Percentiles rank a stretch among this genome's conserved stretches.
Conservation (phyloP, 2,888 invertebrate species). For the Bellardia bayeri region DNA sequence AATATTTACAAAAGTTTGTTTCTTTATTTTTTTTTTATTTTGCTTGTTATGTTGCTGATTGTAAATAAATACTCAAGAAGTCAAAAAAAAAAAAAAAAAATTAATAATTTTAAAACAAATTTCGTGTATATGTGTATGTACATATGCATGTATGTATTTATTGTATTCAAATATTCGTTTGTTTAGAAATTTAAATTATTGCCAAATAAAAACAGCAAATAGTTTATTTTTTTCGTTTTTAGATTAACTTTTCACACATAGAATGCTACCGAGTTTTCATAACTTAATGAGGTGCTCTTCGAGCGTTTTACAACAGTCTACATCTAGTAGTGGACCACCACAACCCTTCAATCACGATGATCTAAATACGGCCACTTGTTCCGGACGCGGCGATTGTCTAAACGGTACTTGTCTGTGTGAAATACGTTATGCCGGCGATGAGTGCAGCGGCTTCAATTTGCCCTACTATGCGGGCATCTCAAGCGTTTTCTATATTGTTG, state of each 20-base stretch:
- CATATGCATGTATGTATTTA: not conserved
- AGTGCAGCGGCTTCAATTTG: constrained; percentile 92
- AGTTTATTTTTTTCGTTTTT: constrained; percentile 57
- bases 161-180: not conserved
- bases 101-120: constrained; percentile 16
- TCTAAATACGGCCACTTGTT: constrained; percentile 86
- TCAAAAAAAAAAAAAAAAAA: not conserved
- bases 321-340: constrained; percentile 70
- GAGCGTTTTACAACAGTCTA: constrained; percentile 81
- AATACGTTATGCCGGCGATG: constrained; percentile 93
- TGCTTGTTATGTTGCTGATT: constrained; percentile 3
- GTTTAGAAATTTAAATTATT: too few species aligned
- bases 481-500: constrained; percentile 92
- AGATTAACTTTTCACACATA: constrained; percentile 79
- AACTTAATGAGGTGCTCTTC: constrained; percentile 84
- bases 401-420: constrained; percentile 96
- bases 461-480: constrained; percentile 91
- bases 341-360: constrained; percentile 73
- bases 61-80: not conserved
- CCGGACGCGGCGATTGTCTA: constrained; percentile 95
- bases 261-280: constrained; percentile 84
- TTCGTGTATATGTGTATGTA: not conserved
- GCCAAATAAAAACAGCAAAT: not conserved
- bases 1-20: not conserved
- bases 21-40: not conserved